Percentiles rank a stretch among this genome's conserved stretches.
These are phyloP conservation scores for Globia sparganii DNA, from an alignment of 2,888 invertebrate genomes.

Conservation along the genomic window DNA sequence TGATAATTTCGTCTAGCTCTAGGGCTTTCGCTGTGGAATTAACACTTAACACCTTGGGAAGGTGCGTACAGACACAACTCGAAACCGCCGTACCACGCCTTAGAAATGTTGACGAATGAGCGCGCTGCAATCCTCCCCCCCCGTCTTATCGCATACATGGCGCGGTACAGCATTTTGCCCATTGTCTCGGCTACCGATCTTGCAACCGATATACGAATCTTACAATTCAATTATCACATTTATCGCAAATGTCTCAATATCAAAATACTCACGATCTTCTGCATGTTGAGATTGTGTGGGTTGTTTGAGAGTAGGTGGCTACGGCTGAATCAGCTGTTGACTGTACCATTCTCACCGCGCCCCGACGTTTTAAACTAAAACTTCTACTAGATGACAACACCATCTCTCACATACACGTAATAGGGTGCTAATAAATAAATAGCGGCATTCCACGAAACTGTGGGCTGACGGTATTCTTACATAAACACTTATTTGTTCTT, in stretches of 20 bases:
- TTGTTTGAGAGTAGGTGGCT: constrained; percentile 45
- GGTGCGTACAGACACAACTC: background rate
- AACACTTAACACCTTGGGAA: background rate
- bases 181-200: background rate
- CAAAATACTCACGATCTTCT: constrained; percentile 67
- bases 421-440: constrained; percentile 84
- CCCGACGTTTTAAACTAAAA: constrained; percentile 55
- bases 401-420: constrained; percentile 74
- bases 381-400: constrained; percentile 61
- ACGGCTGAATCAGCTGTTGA: constrained; percentile 53
- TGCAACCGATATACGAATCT: background rate
- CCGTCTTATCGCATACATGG: background rate
- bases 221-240: background rate
- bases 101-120: background rate
- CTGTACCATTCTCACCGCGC: constrained; percentile 44
- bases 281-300: constrained; percentile 57
- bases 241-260: background rate
- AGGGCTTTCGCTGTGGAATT: background rate
- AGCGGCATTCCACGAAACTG: constrained; percentile 73
- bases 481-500: constrained; percentile 73
- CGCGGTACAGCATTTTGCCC: background rate
- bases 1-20: background rate
- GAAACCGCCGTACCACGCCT: background rate
- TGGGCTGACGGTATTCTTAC: constrained; percentile 72
- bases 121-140: background rate